Percentiles rank a stretch among this genome's conserved stretches.
Conservation (phyloP, 2,888 invertebrate genomes). For the Conchocele bisecta region DNA sequence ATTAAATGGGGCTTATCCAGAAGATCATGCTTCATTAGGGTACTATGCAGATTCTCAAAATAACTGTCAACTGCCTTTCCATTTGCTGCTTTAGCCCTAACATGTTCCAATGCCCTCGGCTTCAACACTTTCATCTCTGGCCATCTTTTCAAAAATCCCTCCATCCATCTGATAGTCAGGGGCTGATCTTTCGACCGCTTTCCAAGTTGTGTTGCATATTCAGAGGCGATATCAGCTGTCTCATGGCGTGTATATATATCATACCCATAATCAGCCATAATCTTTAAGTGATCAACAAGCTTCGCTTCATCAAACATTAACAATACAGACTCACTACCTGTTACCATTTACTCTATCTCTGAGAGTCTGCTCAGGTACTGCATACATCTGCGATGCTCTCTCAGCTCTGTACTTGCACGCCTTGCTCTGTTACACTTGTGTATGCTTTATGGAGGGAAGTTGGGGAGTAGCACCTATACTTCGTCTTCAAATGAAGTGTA, state of each 20-base stretch:
- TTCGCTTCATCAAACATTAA: constrained; percentile 12
- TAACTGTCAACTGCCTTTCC: constrained; percentile 5
- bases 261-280: constrained; percentile 30
- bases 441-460: too few species aligned
- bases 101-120: constrained; percentile 27
- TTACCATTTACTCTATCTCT: too few species aligned
- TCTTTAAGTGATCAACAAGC: constrained; percentile 17
- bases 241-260: constrained; percentile 28
- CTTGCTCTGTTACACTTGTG: too few species aligned
- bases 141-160: constrained; percentile 20
- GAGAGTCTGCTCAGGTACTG: too few species aligned
- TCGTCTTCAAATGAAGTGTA: too few species aligned
- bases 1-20: constrained; percentile 7
- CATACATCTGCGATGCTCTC: too few species aligned
- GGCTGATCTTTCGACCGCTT: constrained; percentile 15
- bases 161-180: constrained; percentile 19
- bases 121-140: constrained; percentile 29
- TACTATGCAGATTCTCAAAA: constrained; percentile 14
- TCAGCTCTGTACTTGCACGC: too few species aligned
- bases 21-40: neutral
- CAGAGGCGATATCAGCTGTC: constrained; percentile 19
- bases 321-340: constrained; percentile 18
- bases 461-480: too few species aligned
- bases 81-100: constrained; percentile 21
- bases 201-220: constrained; percentile 23